Evolutionary conservation across 2,888 invertebrate genomes (phyloP), one percentile per base, ranked within the genome.

Genomic region (Clusia tigrina): DNA sequence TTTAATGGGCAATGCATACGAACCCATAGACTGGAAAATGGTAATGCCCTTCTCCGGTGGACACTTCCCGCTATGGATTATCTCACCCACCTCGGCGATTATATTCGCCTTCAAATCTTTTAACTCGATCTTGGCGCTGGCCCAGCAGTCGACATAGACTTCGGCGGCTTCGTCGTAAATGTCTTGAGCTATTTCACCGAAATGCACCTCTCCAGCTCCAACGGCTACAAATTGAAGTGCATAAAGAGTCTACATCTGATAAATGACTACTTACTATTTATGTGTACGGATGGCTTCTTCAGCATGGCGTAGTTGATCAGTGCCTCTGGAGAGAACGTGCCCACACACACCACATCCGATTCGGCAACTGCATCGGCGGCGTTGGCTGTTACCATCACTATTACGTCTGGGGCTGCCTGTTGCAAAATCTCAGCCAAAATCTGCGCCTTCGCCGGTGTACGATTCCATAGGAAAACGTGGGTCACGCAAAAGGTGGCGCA

Each of bases 21-120:
- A 71, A 88, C 89, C 89, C 73, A 89, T 80, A n/a, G 89, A 89
- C 73, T 89, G 89, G 71, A 89, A 89, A n/a, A 89, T 80, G 2
- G 88, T 88, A 1, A 86, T 82, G 52, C 81, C 75, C 25, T 69
- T 23, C 9, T 57, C 12, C 0, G 18, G 18, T 1, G 83, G 80
- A 42, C 69, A 66, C 23, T 78, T 71, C 59, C 80, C 76, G 1
- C 69, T 71, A 10, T 77, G 71, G 24, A 88, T 85, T 1, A 88
- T 77, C 64, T 85, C 85, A 15, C 89, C 89, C 56, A 89, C 78
- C 78, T 88, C 88, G 2, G 85, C 87, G 61, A 82, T 79, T 58
- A 89, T 84, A n/a, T 77, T 66, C 12, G 86, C 85, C 58, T 86
- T 85, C 2, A 85, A 74, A 23, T 85, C 79, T 24, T 84, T 81